phyloP scores from a whole-genome alignment of 1,140 invertebrate genomes.

The Penaeus chinensis region DNA sequence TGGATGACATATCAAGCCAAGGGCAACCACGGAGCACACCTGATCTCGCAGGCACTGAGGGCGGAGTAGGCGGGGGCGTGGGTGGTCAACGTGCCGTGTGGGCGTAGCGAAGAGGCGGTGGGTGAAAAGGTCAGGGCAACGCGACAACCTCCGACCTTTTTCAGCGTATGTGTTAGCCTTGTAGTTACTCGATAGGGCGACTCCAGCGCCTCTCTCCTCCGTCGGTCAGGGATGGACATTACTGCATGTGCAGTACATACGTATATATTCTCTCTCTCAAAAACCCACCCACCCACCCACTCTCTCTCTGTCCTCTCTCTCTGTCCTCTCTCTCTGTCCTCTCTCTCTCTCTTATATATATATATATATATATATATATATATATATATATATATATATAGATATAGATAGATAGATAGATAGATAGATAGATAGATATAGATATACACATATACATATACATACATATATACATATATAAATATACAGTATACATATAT shows the following conservation, averaged over 20 bases:
- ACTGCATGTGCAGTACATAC: no score
- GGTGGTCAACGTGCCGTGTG: neutral
- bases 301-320: conserved; percentile 16
- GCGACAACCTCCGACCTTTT: neutral
- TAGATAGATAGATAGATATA: neutral
- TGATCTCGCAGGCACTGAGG: no score
- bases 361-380: neutral
- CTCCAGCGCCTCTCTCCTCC: no score
- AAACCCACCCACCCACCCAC: neutral
- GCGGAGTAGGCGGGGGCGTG: no score
- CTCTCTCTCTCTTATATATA: conserved; percentile 2
- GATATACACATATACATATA: neutral
- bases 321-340: neutral
- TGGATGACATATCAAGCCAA: no score
- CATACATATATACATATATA: neutral
- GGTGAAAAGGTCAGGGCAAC: neutral
- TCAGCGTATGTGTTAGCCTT: neutral
- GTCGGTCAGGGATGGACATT: no score
- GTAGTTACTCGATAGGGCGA: no score
- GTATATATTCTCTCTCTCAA: neutral
- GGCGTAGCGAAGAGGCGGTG: neutral
- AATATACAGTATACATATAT: neutral
- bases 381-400: conserved; percentile 8
- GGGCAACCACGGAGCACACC: no score
- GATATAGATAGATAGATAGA: neutral